These are phyloP conservation scores for Clarias gariepinus DNA, from an alignment of 2,113 vertebrate genomes.

Conservation along the genomic window DNA sequence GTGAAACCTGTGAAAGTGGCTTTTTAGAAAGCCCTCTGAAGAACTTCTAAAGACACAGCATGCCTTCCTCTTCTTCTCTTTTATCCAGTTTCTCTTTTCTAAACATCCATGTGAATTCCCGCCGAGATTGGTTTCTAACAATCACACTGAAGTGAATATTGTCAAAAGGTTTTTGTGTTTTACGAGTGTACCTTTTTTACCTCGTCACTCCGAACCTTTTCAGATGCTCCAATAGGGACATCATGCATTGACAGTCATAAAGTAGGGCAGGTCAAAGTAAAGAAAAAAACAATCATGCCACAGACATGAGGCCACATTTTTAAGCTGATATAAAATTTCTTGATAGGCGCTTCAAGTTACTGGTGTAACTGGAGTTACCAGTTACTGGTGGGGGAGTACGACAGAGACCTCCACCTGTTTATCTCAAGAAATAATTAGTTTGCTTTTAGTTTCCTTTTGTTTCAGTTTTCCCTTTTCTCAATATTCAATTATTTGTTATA, in stretches of 20 bases:
- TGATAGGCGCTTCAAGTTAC: neutral
- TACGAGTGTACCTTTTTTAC: neutral
- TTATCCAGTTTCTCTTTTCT: neutral
- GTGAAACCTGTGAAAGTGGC: neutral
- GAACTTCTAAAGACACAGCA: neutral
- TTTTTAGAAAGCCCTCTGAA: neutral
- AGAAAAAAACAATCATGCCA: neutral
- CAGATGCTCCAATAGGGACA: neutral
- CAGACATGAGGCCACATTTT: neutral
- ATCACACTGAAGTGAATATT: neutral
- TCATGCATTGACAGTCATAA: neutral
- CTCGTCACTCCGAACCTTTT: neutral
- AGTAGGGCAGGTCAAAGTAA: constrained; percentile 15
- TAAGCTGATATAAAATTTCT: neutral
- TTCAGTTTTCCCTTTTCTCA: too few species aligned
- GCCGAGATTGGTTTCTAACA: neutral
- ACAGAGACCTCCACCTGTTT: too few species aligned
- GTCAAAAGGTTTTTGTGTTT: neutral
- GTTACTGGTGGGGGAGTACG: too few species aligned
- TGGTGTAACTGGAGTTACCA: too few species aligned
- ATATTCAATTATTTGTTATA: neutral
- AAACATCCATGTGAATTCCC: neutral
- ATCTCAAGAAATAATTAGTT: too few species aligned
- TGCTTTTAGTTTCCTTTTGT: too few species aligned
- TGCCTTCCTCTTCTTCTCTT: neutral